Conservation (phyloP, 2,888 invertebrate genomes). For the Heliconius ismenius region DNA sequence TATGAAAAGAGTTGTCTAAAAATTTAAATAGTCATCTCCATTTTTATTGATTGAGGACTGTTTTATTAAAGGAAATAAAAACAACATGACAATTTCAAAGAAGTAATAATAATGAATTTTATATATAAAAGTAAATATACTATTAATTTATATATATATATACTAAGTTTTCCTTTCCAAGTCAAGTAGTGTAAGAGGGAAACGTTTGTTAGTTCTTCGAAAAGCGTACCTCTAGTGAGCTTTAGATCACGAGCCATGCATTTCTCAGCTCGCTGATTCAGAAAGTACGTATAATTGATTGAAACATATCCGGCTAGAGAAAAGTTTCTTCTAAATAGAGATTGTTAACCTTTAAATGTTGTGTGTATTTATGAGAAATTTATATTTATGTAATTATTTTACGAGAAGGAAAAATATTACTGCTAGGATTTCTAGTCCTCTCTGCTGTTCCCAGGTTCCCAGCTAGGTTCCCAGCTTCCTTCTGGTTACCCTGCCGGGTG, state of each 20-base stretch:
- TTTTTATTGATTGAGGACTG: background rate
- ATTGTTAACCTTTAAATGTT: conserved; percentile 22
- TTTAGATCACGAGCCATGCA: conserved; percentile 55
- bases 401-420: background rate
- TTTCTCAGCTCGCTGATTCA: conserved; percentile 69
- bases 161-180: background rate
- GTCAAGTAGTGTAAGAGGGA: background rate
- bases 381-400: background rate
- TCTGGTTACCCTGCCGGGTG: no score
- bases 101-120: background rate
- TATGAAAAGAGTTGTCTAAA: no score
- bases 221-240: conserved; percentile 5
- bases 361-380: background rate
- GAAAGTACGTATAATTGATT: conserved; percentile 74
- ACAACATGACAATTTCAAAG: background rate
- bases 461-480: no score
- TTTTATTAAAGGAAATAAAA: background rate
- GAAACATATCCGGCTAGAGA: conserved; percentile 44
- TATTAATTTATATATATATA: background rate
- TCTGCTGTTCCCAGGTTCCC: background rate
- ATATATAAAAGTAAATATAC: background rate
- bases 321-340: conserved; percentile 55
- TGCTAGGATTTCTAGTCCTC: background rate
- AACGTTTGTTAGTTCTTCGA: conserved; percentile 21
- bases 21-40: background rate